A percentile compares a stretch with the other conserved stretches of the same genome.
phyloP scores from a whole-genome alignment of 2,797 vertebrate species.

The Gorsachius magnificus region DNA sequence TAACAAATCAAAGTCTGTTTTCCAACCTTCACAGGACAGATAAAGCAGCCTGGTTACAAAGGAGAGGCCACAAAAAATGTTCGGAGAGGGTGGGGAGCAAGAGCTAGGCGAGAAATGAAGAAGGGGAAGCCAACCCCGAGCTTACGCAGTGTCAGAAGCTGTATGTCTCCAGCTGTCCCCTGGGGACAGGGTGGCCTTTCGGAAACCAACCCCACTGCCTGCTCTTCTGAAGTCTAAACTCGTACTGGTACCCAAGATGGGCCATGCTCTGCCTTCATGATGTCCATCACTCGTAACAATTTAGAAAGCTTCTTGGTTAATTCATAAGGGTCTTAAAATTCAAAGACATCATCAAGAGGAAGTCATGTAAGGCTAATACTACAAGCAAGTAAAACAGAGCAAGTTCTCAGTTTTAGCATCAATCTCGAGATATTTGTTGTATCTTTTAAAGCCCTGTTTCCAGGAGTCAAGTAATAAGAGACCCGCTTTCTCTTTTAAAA shows the following conservation, averaged over 20 bases:
- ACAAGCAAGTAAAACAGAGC: neutral
- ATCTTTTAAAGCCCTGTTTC: neutral
- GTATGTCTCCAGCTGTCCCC: neutral
- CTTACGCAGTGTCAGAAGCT: neutral
- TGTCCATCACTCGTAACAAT: rapidly evolving
- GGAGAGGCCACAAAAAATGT: rapidly evolving
- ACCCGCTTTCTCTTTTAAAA: neutral
- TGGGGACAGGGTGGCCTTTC: neutral
- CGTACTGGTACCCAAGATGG: neutral
- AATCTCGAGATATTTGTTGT: neutral
- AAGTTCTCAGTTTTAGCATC: neutral
- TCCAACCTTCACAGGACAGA: neutral
- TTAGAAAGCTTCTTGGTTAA: neutral
- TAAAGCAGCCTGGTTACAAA: neutral
- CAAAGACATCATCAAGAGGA: neutral
- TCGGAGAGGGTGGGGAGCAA: neutral
- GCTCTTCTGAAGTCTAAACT: neutral
- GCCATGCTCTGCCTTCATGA: neutral
- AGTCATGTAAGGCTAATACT: neutral
- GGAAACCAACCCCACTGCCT: neutral
- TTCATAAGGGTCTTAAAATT: neutral
- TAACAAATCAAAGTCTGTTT: neutral
- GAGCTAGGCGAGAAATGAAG: neutral
- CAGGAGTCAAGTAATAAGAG: neutral
- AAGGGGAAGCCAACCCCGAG: neutral